Percentiles rank a stretch among this genome's conserved stretches.
These are phyloP conservation scores for Etheostoma nigrum DNA, from an alignment of 2,797 vertebrate species.

Conservation along the genomic window DNA sequence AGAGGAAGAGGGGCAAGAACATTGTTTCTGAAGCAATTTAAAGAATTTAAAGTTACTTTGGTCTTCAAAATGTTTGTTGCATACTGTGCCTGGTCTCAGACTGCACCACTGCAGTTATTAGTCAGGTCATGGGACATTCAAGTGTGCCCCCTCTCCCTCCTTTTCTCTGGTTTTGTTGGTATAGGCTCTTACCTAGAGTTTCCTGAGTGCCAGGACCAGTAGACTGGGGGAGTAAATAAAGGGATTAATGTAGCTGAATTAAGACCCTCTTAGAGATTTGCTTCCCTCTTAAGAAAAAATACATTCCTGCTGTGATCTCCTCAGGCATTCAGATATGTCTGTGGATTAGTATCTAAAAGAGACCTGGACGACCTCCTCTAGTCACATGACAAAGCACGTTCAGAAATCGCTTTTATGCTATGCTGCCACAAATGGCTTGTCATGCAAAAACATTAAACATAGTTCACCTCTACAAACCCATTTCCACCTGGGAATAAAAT, in stretches of 20 bases:
- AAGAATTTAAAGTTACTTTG: constrained; percentile 13
- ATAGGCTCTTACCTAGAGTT: constrained; percentile 10
- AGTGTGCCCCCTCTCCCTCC: constrained; percentile 2
- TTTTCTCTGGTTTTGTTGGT: constrained; percentile 30
- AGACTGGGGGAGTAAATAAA: constrained; percentile 46
- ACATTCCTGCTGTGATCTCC: constrained; percentile 36
- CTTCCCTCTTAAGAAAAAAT: constrained; percentile 26
- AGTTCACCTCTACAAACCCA: background rate
- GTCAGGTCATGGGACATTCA: constrained; percentile 40
- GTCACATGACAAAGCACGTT: constrained; percentile 57
- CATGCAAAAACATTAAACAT: constrained; percentile 19
- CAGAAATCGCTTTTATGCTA: constrained; percentile 47
- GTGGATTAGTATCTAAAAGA: constrained; percentile 50
- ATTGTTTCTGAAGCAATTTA: too few species aligned
- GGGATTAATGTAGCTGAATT: constrained; percentile 59
- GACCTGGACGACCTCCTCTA: constrained; percentile 11
- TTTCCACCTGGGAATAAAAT: too few species aligned
- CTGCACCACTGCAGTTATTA: constrained; percentile 21
- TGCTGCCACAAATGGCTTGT: constrained; percentile 15
- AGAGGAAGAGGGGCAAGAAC: too few species aligned
- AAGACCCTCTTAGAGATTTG: constrained; percentile 44
- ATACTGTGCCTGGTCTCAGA: constrained; percentile 1
- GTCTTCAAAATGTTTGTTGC: constrained; percentile 13
- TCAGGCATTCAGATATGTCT: constrained; percentile 48
- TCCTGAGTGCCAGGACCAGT: constrained; percentile 23